Evolutionary conservation across 2,113 vertebrate species (phyloP), one percentile per base, ranked within the genome.

Genomic region (Neolamprologus falcicula): DNA sequence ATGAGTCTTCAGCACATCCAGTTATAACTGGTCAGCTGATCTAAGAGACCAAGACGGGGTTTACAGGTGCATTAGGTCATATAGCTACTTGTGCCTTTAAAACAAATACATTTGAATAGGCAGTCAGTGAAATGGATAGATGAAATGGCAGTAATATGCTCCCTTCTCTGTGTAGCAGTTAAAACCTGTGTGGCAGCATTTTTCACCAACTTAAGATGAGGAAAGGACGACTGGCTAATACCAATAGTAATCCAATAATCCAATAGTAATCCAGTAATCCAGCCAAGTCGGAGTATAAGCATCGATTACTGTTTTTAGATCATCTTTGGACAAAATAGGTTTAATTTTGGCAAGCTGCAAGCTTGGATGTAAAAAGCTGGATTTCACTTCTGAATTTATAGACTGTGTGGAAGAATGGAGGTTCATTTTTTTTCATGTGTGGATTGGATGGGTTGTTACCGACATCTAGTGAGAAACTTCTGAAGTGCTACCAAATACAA

Each of bases 181-280:
- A 63, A 63, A 63, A 63, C 17, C 28, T 35, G 28, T 35, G 9
- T 19, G 3, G 59, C 59, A 35, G 31, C 31, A 63, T 63, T 63
- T 63, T 7, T 35, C 9, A 35, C 9, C 59, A 63, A 19, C 16
- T 63, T 19, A 35, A 63, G 17, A 63, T 0, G 17, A n/a, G 59
- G 17, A 11, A 63, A n/a, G 59, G 2, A 0, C 2, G 14, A 35
- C 6, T 63, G 31, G 4, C 6, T 4, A 63, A 35, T 63, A 35
- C 31, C 17, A 63, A 16, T 47, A 47, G 45, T 47, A 47, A 16
- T 47, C 45, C 45, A 47, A 1, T 47, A 47, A 47, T 47, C 45
- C 45, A 47, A 47, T 47, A 47, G 45, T 47, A 47, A 47, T 47
- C 45, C 9, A 63, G 31, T 35, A 63, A 35, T 35, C 31, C 59